Evolutionary conservation across 2,113 vertebrate genomes (phyloP).

Genomic region (Tupaia chinensis): DNA sequence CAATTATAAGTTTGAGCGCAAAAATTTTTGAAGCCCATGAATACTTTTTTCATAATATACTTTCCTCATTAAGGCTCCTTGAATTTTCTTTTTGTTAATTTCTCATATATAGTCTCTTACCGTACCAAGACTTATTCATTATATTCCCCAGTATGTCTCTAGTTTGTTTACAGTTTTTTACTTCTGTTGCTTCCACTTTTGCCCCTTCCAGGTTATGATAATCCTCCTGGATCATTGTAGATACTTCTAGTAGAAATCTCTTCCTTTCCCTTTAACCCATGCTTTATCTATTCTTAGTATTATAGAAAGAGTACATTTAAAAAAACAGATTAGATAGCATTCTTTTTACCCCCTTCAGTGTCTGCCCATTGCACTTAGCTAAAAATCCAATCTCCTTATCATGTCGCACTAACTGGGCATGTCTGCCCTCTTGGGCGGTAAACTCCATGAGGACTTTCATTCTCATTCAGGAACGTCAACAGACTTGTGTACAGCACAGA

Average conservation of each 20-base stretch:
- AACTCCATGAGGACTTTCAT: neutral
- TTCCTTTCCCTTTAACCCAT: neutral
- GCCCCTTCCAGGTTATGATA: neutral
- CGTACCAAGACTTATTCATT: neutral
- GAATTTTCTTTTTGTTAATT: constrained; percentile 8
- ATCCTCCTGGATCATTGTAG: neutral
- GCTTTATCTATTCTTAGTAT: neutral
- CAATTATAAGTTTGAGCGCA: too few relatives aligned
- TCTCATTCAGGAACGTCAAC: neutral
- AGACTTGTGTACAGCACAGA: neutral
- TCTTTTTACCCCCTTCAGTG: neutral
- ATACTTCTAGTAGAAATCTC: neutral
- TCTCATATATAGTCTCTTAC: too few relatives aligned
- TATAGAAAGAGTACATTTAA: neutral
- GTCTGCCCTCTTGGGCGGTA: neutral
- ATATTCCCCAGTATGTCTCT: too few relatives aligned
- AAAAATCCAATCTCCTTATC: neutral
- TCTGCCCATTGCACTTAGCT: neutral
- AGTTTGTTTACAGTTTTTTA: neutral
- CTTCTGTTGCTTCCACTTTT: neutral
- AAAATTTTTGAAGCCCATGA: too few relatives aligned
- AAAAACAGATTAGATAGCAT: neutral
- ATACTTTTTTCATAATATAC: too few relatives aligned
- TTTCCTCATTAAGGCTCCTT: too few relatives aligned
- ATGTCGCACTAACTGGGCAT: neutral